Percentiles rank a stretch among this genome's conserved stretches.
phyloP scores from a whole-genome alignment of 2,888 invertebrate species.

The Parnassius orleans region DNA sequence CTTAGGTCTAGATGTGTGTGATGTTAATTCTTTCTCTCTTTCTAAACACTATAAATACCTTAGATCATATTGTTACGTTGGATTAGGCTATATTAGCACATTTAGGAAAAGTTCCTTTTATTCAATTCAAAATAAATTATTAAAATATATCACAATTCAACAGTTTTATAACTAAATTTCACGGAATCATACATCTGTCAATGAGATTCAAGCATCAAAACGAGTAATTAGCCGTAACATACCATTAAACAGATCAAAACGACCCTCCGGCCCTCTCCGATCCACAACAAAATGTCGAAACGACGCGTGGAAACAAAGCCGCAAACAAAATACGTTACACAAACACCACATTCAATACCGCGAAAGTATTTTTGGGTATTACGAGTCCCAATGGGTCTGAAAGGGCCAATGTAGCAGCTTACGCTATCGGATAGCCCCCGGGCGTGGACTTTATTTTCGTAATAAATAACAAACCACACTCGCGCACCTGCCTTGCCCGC shows the following conservation, averaged over 20 bases:
- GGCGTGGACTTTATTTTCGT: constrained; percentile 45
- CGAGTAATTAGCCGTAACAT: constrained; percentile 18
- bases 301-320: constrained; percentile 9
- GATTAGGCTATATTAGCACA: too few relatives aligned
- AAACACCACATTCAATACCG: constrained; percentile 18
- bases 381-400: constrained; percentile 27
- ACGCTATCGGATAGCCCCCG: constrained; percentile 26
- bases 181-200: too few relatives aligned
- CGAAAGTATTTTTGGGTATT: constrained; percentile 13
- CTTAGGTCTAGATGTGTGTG: too few relatives aligned
- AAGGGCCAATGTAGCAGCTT: constrained; percentile 12
- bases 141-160: too few relatives aligned
- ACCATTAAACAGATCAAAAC: constrained; percentile 15
- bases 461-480: constrained; percentile 49
- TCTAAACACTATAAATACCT: too few relatives aligned
- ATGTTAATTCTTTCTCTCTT: too few relatives aligned
- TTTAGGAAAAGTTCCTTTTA: too few relatives aligned
- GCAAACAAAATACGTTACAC: constrained; percentile 11
- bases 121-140: too few relatives aligned
- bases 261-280: constrained; percentile 11
- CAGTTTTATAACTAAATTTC: too few relatives aligned
- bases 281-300: constrained; percentile 7
- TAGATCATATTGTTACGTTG: too few relatives aligned
- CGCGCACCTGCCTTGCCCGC: constrained; percentile 35
- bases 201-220: not conserved